Evolutionary conservation across 30 jellyfish, hydroid and myxozoan species (phyloP).

Genomic region (Aurelia aurita): DNA sequence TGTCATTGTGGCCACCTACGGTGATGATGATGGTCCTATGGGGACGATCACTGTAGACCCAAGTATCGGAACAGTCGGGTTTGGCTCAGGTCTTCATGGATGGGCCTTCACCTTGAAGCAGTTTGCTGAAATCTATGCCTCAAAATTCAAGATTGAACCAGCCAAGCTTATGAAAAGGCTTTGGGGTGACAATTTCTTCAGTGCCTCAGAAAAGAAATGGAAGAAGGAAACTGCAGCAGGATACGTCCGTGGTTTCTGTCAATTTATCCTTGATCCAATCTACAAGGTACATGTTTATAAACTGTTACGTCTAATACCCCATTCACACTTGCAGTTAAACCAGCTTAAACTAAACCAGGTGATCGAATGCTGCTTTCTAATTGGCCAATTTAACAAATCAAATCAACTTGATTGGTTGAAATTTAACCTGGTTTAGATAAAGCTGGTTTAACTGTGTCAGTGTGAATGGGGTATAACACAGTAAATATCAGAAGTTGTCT

Average conservation of each 20-base stretch:
- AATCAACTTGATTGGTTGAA: no score
- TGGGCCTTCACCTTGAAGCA: constrained; percentile 99
- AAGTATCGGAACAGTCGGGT: constrained; percentile 96
- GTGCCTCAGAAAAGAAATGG: constrained; percentile 96
- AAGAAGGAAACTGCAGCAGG: constrained; percentile 85
- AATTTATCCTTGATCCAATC: constrained; percentile 94
- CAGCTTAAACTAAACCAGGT: no score
- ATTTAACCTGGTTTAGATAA: no score
- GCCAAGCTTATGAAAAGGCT: constrained; percentile 89
- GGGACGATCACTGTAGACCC: constrained; percentile 98
- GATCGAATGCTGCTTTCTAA: no score
- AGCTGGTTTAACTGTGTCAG: no score
- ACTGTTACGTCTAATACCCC: no score
- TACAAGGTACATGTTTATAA: constrained; percentile 66
- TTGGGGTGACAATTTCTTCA: constrained; percentile 99
- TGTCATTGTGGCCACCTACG: constrained; percentile 98
- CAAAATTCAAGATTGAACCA: constrained; percentile 94
- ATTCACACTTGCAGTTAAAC: no score
- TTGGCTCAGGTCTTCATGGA: constrained; percentile 99
- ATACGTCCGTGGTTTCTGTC: constrained; percentile 92
- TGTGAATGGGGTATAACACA: no score
- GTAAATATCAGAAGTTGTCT: no score
- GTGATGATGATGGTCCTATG: constrained; percentile 99
- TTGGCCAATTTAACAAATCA: no score
- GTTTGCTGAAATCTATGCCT: constrained; percentile 96